phyloP scores from a whole-genome alignment of 1,140 invertebrate genomes.

The Musca vetustissima region DNA sequence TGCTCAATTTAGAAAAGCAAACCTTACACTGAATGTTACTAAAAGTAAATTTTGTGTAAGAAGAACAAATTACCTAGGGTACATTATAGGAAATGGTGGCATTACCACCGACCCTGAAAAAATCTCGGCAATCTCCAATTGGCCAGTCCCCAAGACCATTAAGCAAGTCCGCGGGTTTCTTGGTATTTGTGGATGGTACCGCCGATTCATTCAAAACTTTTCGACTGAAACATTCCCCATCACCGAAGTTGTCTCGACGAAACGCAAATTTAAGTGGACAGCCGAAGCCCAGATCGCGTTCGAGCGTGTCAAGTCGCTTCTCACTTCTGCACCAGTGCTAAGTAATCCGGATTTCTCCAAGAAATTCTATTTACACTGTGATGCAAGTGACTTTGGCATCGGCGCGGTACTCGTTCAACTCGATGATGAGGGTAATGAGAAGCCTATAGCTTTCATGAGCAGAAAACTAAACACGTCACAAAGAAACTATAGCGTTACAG shows the following conservation, averaged over 20 bases:
- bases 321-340: conserved; percentile 30
- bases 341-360: conserved; percentile 30
- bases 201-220: conserved; percentile 32
- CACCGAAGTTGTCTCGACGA: conserved; percentile 26
- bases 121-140: conserved; percentile 34
- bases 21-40: conserved; percentile 56
- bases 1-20: conserved; percentile 32
- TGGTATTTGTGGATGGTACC: conserved; percentile 30
- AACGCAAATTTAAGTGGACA: conserved; percentile 19
- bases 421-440: conserved; percentile 28
- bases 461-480: conserved; percentile 11
- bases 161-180: conserved; percentile 30
- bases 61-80: conserved; percentile 32
- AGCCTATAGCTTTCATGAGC: conserved; percentile 28
- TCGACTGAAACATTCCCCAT: conserved; percentile 21
- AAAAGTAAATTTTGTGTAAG: conserved; percentile 55
- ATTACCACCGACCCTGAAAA: conserved; percentile 34
- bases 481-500: conserved; percentile 28
- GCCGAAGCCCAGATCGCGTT: conserved; percentile 4
- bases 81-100: conserved; percentile 29
- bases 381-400: conserved; percentile 32
- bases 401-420: conserved; percentile 33
- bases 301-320: conserved; percentile 3
- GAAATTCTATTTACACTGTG: conserved; percentile 32
- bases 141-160: conserved; percentile 27